A percentile compares a stretch with the other conserved stretches of the same genome.
These are phyloP conservation scores for Altica lythri DNA, from an alignment of 2,888 invertebrate genomes.

Conservation along the genomic window DNA sequence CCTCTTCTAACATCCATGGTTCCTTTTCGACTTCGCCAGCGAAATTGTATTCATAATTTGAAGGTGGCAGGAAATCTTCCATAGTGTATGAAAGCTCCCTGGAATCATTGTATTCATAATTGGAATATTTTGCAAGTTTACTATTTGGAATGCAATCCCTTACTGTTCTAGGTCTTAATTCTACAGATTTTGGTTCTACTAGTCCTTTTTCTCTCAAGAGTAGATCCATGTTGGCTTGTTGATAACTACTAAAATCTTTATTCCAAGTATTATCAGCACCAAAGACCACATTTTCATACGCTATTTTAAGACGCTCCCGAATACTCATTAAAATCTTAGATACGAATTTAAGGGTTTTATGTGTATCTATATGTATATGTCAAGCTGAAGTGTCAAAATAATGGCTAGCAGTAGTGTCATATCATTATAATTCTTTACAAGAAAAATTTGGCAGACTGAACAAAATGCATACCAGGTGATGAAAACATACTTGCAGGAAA, in stretches of 20 bases:
- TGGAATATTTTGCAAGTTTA: constrained; percentile 61
- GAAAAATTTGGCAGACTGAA: neutral
- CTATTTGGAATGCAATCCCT: constrained; percentile 69
- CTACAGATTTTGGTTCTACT: constrained; percentile 39
- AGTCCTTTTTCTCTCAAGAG: constrained; percentile 41
- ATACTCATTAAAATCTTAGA: constrained; percentile 40
- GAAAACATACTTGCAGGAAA: neutral
- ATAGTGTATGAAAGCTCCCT: constrained; percentile 56
- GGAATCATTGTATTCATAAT: constrained; percentile 60
- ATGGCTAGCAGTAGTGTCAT: constrained; percentile 28
- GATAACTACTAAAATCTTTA: constrained; percentile 40
- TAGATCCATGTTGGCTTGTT: constrained; percentile 50
- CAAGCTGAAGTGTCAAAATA: constrained; percentile 36
- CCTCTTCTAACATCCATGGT: constrained; percentile 67
- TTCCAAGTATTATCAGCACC: constrained; percentile 52
- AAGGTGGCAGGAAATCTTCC: constrained; percentile 33
- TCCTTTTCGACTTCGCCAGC: constrained; percentile 54
- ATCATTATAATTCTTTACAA: too few relatives aligned
- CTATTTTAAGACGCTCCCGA: constrained; percentile 48
- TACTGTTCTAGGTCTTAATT: constrained; percentile 58
- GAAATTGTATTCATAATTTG: constrained; percentile 31
- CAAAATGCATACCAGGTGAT: neutral
- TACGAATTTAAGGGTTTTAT: constrained; percentile 32
- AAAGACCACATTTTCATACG: constrained; percentile 52
- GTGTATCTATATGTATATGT: constrained; percentile 19